Evolutionary conservation across 2,797 vertebrate species (phyloP), one percentile per base, ranked within the genome.

Genomic region (Sorex maritimensis): DNA sequence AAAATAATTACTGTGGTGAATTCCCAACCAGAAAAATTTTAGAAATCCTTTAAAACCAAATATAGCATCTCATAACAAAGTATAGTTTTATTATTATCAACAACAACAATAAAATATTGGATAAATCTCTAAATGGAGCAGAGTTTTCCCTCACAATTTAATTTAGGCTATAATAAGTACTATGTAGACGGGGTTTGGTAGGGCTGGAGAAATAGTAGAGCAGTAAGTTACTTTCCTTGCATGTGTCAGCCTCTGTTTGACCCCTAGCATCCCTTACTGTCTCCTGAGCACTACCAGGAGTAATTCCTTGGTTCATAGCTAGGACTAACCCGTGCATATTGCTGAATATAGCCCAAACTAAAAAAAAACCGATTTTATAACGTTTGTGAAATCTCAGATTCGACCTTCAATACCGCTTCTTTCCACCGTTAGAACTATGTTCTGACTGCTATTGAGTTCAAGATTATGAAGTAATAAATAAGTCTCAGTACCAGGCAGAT

Each of bases 391-490:
- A 88, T 74, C 78, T 90, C 89, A 97, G 96, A 95, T 97, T 95
- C 58, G 96, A 94, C 97, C 94, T 94, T 81, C 88, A 95, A 95
- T 96, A 75, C 94, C 92, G 92, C 91, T 94, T 96, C 92, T 93
- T 88, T 96, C 91, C 73, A 65, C 80, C 87, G 84, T 94, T 90
- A 89, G 96, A 97, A 97, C 86, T 95, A 80, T 80, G 95, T 96
- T 96, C 95, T 93, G 96, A 97, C 94, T 97, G 93, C 95, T 80
- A 90, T 92, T 97, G 91, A 67, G 58, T 96, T 44, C 92, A 96
- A 96, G 96, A 93, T 93, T 95, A 96, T 97, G 96, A 97, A 97
- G 96, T 96, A 97, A 97, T 96, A 97, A 97, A 97, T 95, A 95
- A 94, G 93, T 86, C 95, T 86, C 92, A 97, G 86, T 96, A 97